Conservation (phyloP, 2,113 vertebrate genomes). For the Oreotrochilus melanogaster region DNA sequence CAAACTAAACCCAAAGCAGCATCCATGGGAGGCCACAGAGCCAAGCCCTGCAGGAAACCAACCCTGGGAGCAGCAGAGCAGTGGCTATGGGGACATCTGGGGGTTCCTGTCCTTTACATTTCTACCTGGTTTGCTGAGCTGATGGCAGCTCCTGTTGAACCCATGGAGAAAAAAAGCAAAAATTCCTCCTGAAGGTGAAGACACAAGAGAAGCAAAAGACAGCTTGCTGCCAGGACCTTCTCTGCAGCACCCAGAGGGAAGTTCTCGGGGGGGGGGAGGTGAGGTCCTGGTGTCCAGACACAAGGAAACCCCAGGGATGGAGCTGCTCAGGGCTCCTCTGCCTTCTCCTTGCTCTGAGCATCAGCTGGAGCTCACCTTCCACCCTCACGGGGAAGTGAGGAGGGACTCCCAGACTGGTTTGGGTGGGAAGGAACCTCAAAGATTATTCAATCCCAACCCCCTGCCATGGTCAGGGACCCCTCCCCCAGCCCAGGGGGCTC, state of each 20-base stretch:
- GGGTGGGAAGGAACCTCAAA: too few species aligned
- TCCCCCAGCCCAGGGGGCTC: too few species aligned
- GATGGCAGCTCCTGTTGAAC: not conserved
- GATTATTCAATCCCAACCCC: too few species aligned
- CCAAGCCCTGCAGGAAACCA: not conserved
- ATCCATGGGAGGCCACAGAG: not conserved
- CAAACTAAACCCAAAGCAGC: not conserved
- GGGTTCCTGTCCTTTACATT: not conserved
- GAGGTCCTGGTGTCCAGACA: fast-evolving
- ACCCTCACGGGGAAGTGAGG: not conserved
- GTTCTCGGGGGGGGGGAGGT: not conserved
- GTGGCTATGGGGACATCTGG: not conserved
- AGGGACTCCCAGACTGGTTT: too few species aligned
- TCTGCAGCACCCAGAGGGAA: not conserved
- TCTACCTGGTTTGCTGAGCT: not conserved
- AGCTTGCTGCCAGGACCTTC: not conserved
- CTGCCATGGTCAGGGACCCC: too few species aligned
- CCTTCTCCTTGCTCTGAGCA: not conserved
- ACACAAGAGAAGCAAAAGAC: not conserved
- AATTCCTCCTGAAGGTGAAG: not conserved
- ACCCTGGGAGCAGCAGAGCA: not conserved
- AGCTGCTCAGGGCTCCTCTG: not conserved
- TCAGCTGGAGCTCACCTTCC: not conserved
- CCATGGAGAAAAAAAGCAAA: not conserved
- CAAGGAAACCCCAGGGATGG: not conserved